Conservation (phyloP, 2,888 invertebrate species). For the Calliopum simillimum region DNA sequence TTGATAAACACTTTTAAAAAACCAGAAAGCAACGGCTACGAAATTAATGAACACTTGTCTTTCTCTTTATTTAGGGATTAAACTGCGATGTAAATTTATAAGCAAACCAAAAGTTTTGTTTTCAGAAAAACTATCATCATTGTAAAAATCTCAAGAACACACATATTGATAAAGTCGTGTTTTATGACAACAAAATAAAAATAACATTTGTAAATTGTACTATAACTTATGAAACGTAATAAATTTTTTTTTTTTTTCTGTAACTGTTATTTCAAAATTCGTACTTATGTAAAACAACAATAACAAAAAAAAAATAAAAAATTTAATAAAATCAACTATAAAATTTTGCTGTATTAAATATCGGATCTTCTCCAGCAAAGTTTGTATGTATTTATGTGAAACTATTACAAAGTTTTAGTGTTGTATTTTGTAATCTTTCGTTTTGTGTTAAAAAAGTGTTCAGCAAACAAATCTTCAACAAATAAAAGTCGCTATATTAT, state of each 20-base stretch:
- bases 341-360: constrained; percentile 2
- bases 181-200: not conserved
- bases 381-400: constrained; percentile 16
- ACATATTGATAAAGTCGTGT: not conserved
- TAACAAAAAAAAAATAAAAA: constrained; percentile 24
- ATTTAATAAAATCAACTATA: constrained; percentile 24
- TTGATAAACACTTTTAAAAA: not conserved
- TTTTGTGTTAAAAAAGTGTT: constrained; percentile 21
- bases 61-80: constrained; percentile 61
- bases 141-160: not conserved
- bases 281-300: constrained; percentile 15
- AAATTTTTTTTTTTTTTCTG: constrained; percentile 1
- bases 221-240: not conserved
- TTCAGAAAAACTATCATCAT: constrained; percentile 38
- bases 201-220: constrained; percentile 23
- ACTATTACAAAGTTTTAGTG: constrained; percentile 1
- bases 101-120: constrained; percentile 53
- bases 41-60: constrained; percentile 13
- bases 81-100: constrained; percentile 65
- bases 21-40: constrained; percentile 18
- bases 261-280: constrained; percentile 34
- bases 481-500: not conserved
- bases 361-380: constrained; percentile 10
- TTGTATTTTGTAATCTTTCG: constrained; percentile 2
- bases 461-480: constrained; percentile 5